Base-by-base conservation (phyloP, 1,140 invertebrate genomes). In the Dufourea novaeangliae region DNA sequence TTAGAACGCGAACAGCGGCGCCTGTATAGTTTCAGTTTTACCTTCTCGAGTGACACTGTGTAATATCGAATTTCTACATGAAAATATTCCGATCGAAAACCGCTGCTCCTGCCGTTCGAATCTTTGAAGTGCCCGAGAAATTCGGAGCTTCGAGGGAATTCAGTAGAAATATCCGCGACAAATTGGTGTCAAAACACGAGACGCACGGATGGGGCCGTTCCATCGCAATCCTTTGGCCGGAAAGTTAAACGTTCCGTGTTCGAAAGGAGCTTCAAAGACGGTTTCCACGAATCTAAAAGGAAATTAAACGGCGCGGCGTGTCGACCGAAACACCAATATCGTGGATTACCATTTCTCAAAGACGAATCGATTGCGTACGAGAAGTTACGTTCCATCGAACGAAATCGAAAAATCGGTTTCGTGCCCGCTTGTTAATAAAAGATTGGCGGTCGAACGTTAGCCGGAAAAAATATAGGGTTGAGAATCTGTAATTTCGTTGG, bases 401-500 rank as follows among this genome's bases (percentile, higher is more conserved):
- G 41, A 50, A 78, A 82, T 82, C 44, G 63, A 70, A 75, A 74
- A 82, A 64, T 72, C 79, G 81, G 34, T 68, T 39, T 54, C 46
- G 32, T 14, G n/a, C 27, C 2, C 17, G 27, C 20, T 22, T 59
- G 75, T 84, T 79, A 84, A 84, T 84, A 83, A 84, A 75, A 73
- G 69, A 83, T 79, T 57, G 75, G 54, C 67, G 46, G 70, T 74
- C 63, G 81, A 82, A 83, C 77, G 76, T 68, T 67, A 32, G 37
- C 44, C 52, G 82, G 61, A 37, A 66, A 84, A 84, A 70, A 52
- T 71, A 83, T 61, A 75, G 68, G 72, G 72, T 67, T 69, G 67
- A 50, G 72, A 50, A 79, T 78, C 76, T 67, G 71, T 83, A 84
- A 84, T 84, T 83, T 79, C 59, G 74, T 75, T 62, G 50, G 37